Base-by-base conservation (phyloP, 2,797 vertebrate species). In the Manis javanica region DNA sequence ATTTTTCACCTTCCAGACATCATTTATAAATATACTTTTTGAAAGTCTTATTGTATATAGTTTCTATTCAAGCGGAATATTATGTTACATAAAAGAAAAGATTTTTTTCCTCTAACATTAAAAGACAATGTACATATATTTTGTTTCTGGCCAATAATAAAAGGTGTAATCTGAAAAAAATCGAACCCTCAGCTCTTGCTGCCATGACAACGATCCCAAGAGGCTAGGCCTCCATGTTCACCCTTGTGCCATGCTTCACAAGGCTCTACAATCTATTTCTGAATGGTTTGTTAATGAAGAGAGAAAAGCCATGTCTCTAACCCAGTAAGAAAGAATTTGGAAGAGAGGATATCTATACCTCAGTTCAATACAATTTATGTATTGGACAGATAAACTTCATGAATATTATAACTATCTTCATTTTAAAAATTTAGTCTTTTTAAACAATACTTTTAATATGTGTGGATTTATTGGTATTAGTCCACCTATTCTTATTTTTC, bases 151-250 rank as follows among this genome's bases (percentile, higher is more conserved):
- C 95, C 97, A 96, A 96, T 97, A 98, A 97, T 97, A 98, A 97
- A 97, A 90, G 97, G 84, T 97, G 97, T 93, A 98, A 95, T 98
- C 94, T 97, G 96, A 95, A 93, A 34, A 69, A 49, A 97, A 71
- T 19, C 3, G 18, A 96, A 97, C 96, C 98, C 97, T 98, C 98
- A 98, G 97, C 95, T 98, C 98, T 90, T 96, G 98, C 98, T 99
- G 92, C 98, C 98, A 98, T 99, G 98, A 98, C 98, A 99, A 98
- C 98, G 97, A 94, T 97, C 97, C 96, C 83, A 57, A 96, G 97
- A 96, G 96, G 96, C 92, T 96, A 94, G 94, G 97, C 97, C 98
- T 98, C 98, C 92, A 98, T 98, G 97, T 98, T 94, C 97, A 98
- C 97, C 96, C 96, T 95, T 87, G 79, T 97, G 96, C 59, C 96